phyloP scores from a whole-genome alignment of 2,113 vertebrate genomes.

The Trogon melanurus region DNA sequence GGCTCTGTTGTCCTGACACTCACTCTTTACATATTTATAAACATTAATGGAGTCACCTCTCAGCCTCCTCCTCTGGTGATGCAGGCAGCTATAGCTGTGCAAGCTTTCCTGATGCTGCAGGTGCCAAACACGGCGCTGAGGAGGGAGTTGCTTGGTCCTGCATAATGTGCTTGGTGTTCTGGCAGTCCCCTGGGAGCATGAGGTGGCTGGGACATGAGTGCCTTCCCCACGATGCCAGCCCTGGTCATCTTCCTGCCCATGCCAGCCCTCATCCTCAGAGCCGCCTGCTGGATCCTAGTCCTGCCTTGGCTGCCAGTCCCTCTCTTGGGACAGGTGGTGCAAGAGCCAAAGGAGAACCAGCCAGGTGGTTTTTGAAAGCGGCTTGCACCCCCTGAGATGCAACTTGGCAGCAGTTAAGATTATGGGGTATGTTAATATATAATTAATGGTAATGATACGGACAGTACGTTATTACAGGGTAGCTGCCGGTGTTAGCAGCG shows the following conservation, averaged over 20 bases:
- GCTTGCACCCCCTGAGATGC: background rate
- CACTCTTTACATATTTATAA: too few relatives aligned
- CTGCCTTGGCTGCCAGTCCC: background rate
- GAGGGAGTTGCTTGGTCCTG: background rate
- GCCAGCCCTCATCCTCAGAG: background rate
- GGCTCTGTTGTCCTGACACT: too few relatives aligned
- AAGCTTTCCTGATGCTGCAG: background rate
- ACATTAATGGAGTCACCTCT: too few relatives aligned
- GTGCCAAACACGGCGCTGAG: accelerated
- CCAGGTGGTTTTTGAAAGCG: background rate
- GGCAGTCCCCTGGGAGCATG: accelerated
- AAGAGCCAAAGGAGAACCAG: background rate
- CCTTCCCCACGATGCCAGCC: background rate
- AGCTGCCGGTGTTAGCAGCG: background rate
- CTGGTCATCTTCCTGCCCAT: background rate
- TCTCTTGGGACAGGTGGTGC: background rate
- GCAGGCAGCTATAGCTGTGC: accelerated
- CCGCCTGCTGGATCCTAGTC: background rate
- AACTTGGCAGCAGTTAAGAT: background rate
- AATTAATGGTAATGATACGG: background rate
- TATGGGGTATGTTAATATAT: background rate
- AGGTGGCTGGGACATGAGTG: background rate
- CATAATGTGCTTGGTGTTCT: accelerated
- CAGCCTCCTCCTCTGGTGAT: too few relatives aligned
- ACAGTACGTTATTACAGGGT: constrained; percentile 17